Evolutionary conservation across 2,797 vertebrate genomes (phyloP), one percentile per base, ranked within the genome.

Genomic region (Petrocephalus schoutedeni): DNA sequence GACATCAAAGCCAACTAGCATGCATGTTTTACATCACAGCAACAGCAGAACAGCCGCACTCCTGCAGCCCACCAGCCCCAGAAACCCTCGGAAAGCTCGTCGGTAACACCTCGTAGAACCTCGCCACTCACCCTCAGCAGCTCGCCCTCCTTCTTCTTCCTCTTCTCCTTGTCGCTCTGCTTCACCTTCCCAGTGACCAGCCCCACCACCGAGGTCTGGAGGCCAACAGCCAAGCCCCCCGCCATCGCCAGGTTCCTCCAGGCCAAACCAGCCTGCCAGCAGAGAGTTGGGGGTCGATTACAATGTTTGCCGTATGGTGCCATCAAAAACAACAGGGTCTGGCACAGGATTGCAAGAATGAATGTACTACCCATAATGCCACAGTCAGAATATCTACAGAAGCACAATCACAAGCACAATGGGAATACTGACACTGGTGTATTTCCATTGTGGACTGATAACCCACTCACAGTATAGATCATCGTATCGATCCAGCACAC

Each of bases 171-270:
- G 53, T 80, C 53, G 1, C 7, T 83, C 84, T 88, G 80, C 57
- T 85, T 8, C 12, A 86, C 74, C 56, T 21, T 49, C 54, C 83
- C 54, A 3, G 41, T 14, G 14, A 87, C 77, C 54, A 90, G 58
- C 51, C 84, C 86, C 14, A 58, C 58, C 53, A 87, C 74, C 0
- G 84, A 86, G 64, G 41, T 84, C 58, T 59, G 82, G 23, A 89
- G 53, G n/a, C 45, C 45, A n/a, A 86, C 82, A 36, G 61, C 56
- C 4, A 82, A 86, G n/a, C 57, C 49, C 8, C 67, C 32, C 10
- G 58, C 87, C 23, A n/a, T 67, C 83, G 84, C 89, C 82, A 90
- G 56, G 67, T 90, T 90, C 86, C 74, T 87, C 49, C 19, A 71
- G 21, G 87, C 86, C 49, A 85, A 86, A 21, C 49, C 80, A 28